Conservation (phyloP, 2,797 vertebrate genomes). For the Falco concolor region DNA sequence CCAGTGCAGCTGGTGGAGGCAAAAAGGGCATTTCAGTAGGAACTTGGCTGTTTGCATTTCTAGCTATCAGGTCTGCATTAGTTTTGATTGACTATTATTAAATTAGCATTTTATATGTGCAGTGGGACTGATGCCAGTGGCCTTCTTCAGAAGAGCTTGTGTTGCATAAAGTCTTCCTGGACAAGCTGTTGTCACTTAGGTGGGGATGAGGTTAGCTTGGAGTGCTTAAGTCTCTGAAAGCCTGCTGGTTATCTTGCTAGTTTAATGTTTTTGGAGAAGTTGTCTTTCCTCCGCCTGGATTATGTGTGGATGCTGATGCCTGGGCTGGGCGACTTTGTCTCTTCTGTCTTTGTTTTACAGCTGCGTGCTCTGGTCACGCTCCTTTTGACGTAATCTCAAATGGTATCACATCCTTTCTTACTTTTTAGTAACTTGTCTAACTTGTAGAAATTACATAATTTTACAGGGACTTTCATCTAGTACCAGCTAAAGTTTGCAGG, state of each 20-base stretch:
- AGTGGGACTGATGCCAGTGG: background rate
- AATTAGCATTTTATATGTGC: background rate
- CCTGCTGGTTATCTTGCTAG: background rate
- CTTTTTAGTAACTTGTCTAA: background rate
- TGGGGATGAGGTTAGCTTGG: background rate
- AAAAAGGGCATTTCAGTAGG: background rate
- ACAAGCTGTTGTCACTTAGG: background rate
- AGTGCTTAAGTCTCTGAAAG: background rate
- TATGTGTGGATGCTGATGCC: background rate
- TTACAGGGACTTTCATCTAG: background rate
- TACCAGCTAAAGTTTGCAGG: background rate
- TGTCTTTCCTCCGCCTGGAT: background rate
- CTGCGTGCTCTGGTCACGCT: background rate
- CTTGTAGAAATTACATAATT: background rate
- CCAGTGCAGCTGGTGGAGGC: background rate
- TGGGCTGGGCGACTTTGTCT: background rate
- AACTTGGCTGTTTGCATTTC: background rate
- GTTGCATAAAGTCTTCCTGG: background rate
- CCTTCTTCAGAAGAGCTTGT: background rate
- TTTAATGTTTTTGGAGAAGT: background rate
- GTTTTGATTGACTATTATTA: background rate
- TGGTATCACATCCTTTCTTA: background rate
- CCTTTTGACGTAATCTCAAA: background rate
- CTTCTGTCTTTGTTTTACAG: background rate
- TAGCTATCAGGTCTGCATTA: background rate